Evolutionary conservation across 2,113 vertebrate species (phyloP).

Genomic region (Calypte anna): DNA sequence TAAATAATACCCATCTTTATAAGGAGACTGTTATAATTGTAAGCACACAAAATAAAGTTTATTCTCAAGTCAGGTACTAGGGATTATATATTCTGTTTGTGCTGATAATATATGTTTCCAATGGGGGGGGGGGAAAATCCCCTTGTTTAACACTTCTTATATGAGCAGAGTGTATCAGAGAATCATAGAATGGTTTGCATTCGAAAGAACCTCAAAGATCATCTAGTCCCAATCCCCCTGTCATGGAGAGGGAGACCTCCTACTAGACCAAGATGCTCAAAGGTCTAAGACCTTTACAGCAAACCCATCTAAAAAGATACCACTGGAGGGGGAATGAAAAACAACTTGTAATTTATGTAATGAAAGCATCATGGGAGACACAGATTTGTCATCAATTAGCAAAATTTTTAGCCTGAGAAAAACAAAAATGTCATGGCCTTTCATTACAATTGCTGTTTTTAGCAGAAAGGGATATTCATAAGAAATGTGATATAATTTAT

Average conservation of each 20-base stretch:
- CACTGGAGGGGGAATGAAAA: background rate
- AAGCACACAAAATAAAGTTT: background rate
- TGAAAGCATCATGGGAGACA: background rate
- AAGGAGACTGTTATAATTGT: background rate
- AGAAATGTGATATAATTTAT: background rate
- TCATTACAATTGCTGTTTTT: background rate
- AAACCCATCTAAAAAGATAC: background rate
- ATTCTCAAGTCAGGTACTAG: background rate
- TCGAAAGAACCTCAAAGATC: no score
- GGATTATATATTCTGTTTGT: background rate
- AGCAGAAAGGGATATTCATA: background rate
- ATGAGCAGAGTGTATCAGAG: background rate
- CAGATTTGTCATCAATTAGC: background rate
- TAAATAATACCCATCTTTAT: background rate
- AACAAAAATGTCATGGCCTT: background rate
- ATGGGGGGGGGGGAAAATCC: accelerated
- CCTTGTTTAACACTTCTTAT: background rate
- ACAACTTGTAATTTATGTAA: background rate
- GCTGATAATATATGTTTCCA: background rate
- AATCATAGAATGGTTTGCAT: no score
- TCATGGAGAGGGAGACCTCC: no score
- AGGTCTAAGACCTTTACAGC: no score
- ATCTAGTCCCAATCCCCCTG: no score
- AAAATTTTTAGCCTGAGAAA: background rate
- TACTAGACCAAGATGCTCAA: no score